Conservation (phyloP, 2,113 vertebrate species). For the Pelmatolapia mariae region DNA sequence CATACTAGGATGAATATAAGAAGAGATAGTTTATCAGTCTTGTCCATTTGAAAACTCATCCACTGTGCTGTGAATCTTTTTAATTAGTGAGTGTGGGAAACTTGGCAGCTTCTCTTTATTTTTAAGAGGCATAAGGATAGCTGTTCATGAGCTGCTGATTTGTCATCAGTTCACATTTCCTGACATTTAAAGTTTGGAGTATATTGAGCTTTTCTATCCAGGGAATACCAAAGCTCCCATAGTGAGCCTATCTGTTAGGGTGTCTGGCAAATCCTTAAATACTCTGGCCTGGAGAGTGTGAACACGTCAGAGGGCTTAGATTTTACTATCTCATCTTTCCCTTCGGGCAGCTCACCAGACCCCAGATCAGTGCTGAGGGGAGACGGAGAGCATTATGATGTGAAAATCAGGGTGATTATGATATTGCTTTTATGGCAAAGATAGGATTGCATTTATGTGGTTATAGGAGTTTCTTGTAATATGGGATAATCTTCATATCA, state of each 20-base stretch:
- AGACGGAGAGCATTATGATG: not conserved
- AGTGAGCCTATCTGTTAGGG: not conserved
- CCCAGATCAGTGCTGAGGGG: not conserved
- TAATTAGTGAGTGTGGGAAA: not conserved
- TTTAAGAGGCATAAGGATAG: not conserved
- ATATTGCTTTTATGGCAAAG: not conserved
- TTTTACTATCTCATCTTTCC: conserved; percentile 21
- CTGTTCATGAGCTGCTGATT: not conserved
- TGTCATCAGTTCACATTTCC: not conserved
- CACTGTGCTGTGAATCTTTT: not conserved
- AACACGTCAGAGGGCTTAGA: conserved; percentile 32
- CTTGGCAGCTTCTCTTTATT: not conserved
- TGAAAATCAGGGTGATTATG: not conserved
- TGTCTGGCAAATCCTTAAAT: conserved; percentile 5
- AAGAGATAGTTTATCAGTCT: not conserved
- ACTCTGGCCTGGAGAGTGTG: conserved; percentile 8
- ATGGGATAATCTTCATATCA: not conserved
- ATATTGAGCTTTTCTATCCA: not conserved
- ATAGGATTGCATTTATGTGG: not conserved
- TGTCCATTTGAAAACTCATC: not conserved
- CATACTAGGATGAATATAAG: not conserved
- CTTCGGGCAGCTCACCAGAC: not conserved
- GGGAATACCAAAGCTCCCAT: not conserved
- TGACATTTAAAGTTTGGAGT: not conserved
- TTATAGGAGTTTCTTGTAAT: not conserved